These are phyloP conservation scores for Cyanocitta stelleri DNA, from an alignment of 2,113 vertebrate genomes.

Conservation along the genomic window DNA sequence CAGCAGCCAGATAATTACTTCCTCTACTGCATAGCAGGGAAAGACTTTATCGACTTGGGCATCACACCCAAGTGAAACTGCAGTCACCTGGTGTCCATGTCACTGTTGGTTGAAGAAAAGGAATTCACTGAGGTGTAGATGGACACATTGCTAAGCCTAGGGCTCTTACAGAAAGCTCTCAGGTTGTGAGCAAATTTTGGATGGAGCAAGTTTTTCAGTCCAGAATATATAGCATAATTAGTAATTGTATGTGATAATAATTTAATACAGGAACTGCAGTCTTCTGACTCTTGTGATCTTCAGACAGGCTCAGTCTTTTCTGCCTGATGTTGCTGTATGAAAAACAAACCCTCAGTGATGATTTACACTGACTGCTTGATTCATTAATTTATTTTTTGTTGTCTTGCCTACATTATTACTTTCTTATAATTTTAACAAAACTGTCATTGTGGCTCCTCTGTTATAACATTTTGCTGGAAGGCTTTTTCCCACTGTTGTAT, in stretches of 20 bases:
- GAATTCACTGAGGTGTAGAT: background rate
- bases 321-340: background rate
- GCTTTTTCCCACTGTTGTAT: background rate
- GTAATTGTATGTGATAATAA: background rate
- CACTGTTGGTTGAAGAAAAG: background rate
- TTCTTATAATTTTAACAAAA: background rate
- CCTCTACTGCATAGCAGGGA: fast-evolving
- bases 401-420: background rate
- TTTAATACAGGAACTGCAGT: background rate
- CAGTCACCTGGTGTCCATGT: background rate
- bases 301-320: background rate
- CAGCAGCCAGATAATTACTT: background rate
- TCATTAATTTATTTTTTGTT: background rate
- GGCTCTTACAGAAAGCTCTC: background rate
- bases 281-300: background rate
- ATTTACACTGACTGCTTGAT: background rate
- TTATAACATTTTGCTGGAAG: background rate
- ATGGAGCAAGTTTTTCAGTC: background rate
- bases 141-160: background rate
- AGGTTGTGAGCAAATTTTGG: background rate
- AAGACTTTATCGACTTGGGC: background rate
- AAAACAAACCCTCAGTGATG: background rate
- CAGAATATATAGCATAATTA: background rate
- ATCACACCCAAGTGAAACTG: background rate
- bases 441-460: background rate